Evolutionary conservation across 1,140 invertebrate species (phyloP), one percentile per base, ranked within the genome.

Genomic region (Dolichoris vasculosae): DNA sequence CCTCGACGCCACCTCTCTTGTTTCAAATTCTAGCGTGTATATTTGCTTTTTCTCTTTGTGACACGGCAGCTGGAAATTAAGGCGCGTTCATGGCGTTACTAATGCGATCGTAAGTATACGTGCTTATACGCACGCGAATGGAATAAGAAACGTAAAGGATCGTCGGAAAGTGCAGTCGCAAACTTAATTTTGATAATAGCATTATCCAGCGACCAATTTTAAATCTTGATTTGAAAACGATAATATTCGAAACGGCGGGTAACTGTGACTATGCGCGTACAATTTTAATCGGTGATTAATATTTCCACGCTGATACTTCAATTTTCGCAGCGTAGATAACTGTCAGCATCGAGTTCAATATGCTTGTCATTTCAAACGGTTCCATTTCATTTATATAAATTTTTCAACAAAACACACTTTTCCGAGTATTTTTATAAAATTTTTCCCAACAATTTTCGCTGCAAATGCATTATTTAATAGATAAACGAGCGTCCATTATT

Each of bases 41-140:
- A 75, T 83, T 59, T 75, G 6, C 51, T 35, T 59, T 83, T 83
- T 73, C 51, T 63, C 69, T 83, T 75, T 83, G 81, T 75, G 67
- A 55, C 81, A 30, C 48, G 46, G 48, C 67, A 0, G 80, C 51
- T 83, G 69, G 51, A 76, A 83, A 83, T 83, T 83, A 83, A 83
- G 69, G 81, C 67, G 46, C 78, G 30, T 63, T 59, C 77, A 59
- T 63, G 46, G 75, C 43, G 43, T 77, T 35, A 64, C 40, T 40
- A 35, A 67, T 43, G 40, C 63, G 35, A 80, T 80, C 59, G 78
- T 67, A 46, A 38, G 78, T 67, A 43, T 80, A 64, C 59, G 78
- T 46, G 35, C 48, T 35, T 63, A 20, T 38, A 59, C 76, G 51
- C 17, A 78, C 51, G 76, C 38, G 76, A 20, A 32, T 11, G 17